phyloP scores from a whole-genome alignment of 64 coral and sea anemone genomes.

The Stichodactyla helianthus region DNA sequence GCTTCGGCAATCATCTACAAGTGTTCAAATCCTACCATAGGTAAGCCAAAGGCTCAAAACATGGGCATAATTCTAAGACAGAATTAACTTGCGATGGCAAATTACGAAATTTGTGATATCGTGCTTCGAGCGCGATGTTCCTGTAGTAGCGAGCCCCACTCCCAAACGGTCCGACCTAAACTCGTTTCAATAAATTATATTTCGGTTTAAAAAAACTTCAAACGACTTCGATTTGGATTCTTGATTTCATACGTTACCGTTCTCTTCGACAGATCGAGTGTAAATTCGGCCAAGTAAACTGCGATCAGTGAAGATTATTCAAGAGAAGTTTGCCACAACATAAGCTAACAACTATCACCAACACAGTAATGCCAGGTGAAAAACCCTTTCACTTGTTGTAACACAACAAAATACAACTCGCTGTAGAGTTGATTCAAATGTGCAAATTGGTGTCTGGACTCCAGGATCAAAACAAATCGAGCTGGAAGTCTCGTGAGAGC shows the following conservation, averaged over 20 bases:
- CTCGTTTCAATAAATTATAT: conserved; percentile 2
- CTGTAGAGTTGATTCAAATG: conserved; percentile 77
- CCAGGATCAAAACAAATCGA: conserved; percentile 77
- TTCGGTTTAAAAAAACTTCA: conserved; percentile 22
- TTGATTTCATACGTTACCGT: not conserved
- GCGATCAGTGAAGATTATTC: not conserved
- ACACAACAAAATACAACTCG: conserved; percentile 80
- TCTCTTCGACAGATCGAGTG: not conserved
- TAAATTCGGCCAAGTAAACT: not conserved
- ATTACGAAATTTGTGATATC: conserved; percentile 33
- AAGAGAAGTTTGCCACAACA: not conserved
- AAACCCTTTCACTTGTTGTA: conserved; percentile 49
- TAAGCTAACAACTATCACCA: not conserved
- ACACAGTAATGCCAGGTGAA: conserved; percentile 75
- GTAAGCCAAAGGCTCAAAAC: not conserved
- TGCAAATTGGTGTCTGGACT: conserved; percentile 86
- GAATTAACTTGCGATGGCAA: not conserved
- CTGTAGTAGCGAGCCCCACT: conserved; percentile 32
- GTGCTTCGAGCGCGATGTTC: conserved; percentile 19
- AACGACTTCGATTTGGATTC: not conserved
- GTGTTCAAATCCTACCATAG: not conserved
- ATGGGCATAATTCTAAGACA: not conserved
- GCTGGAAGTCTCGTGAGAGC: conserved; percentile 59
- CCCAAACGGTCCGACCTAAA: conserved; percentile 24
- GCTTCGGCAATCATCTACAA: conserved; percentile 4